Evolutionary conservation across 2,113 vertebrate genomes (phyloP).

Genomic region (Anthoscopus minutus): DNA sequence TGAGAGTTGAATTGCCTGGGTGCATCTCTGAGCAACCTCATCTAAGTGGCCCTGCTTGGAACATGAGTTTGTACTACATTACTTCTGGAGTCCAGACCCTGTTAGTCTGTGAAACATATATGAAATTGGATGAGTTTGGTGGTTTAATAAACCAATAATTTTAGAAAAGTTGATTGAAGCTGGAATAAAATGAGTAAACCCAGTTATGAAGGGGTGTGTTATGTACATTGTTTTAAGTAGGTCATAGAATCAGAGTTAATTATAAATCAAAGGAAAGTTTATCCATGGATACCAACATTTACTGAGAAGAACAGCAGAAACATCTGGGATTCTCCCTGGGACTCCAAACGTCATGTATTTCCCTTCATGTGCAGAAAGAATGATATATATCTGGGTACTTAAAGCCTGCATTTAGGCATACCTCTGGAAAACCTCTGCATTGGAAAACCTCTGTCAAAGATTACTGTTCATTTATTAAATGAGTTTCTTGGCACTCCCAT

Average conservation of each 20-base stretch:
- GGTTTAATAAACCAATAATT: neutral
- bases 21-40: neutral
- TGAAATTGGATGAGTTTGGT: neutral
- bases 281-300: neutral
- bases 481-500: neutral
- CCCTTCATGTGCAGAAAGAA: neutral
- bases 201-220: neutral
- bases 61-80: neutral
- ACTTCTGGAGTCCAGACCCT: neutral
- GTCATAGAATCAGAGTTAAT: neutral
- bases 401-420: neutral
- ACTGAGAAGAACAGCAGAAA: neutral
- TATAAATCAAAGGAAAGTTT: neutral
- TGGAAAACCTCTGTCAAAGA: neutral
- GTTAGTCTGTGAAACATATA: neutral
- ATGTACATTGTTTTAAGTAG: neutral
- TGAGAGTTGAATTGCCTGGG: neutral
- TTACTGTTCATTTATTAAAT: slow-evolving; percentile 3
- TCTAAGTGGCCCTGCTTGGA: neutral
- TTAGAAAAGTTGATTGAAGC: neutral
- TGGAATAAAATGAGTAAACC: neutral
- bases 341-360: neutral
- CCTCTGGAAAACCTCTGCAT: neutral
- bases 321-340: neutral
- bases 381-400: neutral